phyloP scores from a whole-genome alignment of 1,140 invertebrate genomes.

The Pentalonia nigronervosa region DNA sequence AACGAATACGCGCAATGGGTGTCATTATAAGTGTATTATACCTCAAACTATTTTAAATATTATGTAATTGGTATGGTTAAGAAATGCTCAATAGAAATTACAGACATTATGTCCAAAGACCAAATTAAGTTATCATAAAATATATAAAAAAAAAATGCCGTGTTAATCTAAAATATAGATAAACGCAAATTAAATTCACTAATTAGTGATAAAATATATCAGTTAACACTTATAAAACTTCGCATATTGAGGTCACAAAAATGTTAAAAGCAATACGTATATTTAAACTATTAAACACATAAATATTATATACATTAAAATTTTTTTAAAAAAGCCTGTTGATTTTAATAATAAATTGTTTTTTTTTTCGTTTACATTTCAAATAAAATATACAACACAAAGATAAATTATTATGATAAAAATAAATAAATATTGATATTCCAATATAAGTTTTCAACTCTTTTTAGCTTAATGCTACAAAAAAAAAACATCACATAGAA shows the following conservation, averaged over 20 bases:
- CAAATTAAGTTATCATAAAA: background rate
- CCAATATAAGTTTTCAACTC: background rate
- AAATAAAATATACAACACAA: background rate
- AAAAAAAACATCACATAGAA: background rate
- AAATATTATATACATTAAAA: background rate
- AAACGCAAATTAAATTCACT: background rate
- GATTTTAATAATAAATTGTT: background rate
- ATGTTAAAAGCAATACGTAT: no score
- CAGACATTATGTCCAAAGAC: background rate
- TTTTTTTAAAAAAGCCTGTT: background rate
- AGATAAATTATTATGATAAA: background rate
- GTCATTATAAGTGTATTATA: background rate
- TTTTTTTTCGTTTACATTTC: background rate
- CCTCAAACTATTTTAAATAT: background rate
- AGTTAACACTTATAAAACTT: background rate
- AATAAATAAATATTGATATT: background rate
- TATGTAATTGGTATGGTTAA: background rate
- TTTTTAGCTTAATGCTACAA: background rate
- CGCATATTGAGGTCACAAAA: background rate
- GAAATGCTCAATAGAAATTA: background rate
- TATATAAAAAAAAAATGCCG: background rate
- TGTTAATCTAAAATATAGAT: background rate
- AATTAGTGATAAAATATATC: background rate
- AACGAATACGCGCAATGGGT: background rate
- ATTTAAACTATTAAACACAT: background rate